These are phyloP conservation scores for Eremophila alpestris DNA, from an alignment of 2,797 vertebrate species.

Conservation along the genomic window DNA sequence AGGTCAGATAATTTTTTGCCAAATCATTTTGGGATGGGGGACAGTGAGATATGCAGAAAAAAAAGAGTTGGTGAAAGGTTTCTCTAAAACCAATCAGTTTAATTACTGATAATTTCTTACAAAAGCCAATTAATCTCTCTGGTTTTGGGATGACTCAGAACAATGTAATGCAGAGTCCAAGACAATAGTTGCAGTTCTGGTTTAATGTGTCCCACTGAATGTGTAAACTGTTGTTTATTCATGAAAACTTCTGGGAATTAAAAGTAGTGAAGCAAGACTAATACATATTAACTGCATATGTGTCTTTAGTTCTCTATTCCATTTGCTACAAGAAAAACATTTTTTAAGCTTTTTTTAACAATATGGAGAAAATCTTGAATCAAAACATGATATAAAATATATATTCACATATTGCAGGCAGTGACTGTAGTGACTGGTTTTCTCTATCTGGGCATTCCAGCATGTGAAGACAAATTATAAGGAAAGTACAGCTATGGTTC, in stretches of 20 bases:
- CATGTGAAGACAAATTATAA: background rate
- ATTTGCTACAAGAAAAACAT: background rate
- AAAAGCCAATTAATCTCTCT: background rate
- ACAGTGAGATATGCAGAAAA: background rate
- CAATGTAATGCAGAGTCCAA: background rate
- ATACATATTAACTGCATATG: background rate
- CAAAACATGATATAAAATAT: background rate
- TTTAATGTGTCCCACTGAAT: background rate
- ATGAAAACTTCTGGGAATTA: background rate
- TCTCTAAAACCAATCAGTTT: background rate
- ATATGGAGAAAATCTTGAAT: background rate
- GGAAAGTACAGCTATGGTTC: background rate
- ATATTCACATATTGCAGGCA: background rate
- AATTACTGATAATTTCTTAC: background rate
- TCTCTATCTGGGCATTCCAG: background rate
- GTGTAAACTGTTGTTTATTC: background rate
- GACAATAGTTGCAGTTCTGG: background rate
- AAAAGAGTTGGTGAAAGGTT: background rate
- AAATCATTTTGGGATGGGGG: background rate
- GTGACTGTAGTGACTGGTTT: background rate
- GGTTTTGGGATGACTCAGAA: background rate
- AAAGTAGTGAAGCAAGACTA: background rate
- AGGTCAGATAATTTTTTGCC: background rate
- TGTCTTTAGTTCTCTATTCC: background rate
- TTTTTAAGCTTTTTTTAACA: background rate